Conservation (phyloP, 2,797 vertebrate genomes). For the Periophthalmus magnuspinnatus region DNA sequence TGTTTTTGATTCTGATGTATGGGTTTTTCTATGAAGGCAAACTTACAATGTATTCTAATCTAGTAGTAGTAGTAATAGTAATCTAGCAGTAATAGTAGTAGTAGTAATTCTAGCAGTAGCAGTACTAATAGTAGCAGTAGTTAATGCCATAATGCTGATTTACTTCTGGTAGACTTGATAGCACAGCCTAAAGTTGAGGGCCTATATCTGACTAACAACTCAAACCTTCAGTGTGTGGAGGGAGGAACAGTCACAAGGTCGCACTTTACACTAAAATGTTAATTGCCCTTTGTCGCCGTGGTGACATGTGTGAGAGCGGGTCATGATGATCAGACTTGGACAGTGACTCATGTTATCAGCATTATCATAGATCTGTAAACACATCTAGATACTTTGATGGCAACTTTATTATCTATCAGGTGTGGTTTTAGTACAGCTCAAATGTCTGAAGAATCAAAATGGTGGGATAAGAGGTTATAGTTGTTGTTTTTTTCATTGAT, state of each 20-base stretch:
- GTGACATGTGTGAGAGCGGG: slow-evolving; percentile 19
- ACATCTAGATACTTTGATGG: neutral
- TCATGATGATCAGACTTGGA: neutral
- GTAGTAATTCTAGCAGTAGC: no score
- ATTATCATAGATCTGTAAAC: neutral
- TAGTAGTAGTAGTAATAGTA: neutral
- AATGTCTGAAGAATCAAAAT: neutral
- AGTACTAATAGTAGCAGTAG: neutral
- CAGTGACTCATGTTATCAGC: neutral
- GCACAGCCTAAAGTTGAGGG: slow-evolving; percentile 7
- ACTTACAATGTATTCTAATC: neutral
- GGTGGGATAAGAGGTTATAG: no score
- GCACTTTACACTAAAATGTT: slow-evolving; percentile 44
- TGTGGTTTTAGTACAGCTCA: neutral
- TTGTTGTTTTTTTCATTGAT: no score
- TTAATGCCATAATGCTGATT: neutral
- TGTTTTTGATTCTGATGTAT: neutral
- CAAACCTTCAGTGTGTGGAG: slow-evolving; percentile 4
- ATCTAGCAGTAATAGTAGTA: no score
- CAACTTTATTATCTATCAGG: neutral
- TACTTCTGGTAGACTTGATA: neutral
- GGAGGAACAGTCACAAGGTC: slow-evolving; percentile 46
- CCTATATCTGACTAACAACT: slow-evolving; percentile 26
- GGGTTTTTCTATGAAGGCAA: neutral
- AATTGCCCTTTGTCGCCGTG: slow-evolving; percentile 42